phyloP scores from a whole-genome alignment of 2,888 invertebrate species.

The Didymodactylos carnosus region DNA sequence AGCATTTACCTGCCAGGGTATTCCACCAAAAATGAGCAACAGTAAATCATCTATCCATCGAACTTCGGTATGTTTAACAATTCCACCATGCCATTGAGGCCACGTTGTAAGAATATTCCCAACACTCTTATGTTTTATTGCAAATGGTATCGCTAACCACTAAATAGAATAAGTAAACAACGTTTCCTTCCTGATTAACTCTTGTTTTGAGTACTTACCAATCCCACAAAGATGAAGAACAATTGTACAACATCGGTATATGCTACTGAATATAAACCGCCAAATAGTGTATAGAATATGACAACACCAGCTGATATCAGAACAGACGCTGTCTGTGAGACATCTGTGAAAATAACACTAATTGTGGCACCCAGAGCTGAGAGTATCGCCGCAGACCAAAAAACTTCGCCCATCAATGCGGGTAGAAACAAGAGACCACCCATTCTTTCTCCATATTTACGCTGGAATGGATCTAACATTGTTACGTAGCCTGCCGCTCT shows the following conservation, averaged over 20 bases:
- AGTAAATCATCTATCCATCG: constrained; percentile 73
- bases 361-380: constrained; percentile 87
- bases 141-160: constrained; percentile 9
- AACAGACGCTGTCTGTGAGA: constrained; percentile 75
- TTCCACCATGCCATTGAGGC: neutral
- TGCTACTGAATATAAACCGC: constrained; percentile 89
- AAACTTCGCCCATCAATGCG: constrained; percentile 86
- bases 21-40: constrained; percentile 74
- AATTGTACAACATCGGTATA: constrained; percentile 95
- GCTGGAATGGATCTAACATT: constrained; percentile 92
- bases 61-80: constrained; percentile 28
- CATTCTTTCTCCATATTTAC: constrained; percentile 86
- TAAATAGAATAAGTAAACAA: neutral
- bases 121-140: constrained; percentile 2
- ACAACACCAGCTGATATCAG: constrained; percentile 86
- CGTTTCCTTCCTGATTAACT: neutral
- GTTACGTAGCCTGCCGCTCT: constrained; percentile 88
- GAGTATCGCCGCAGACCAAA: constrained; percentile 94
- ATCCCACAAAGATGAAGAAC: constrained; percentile 85
- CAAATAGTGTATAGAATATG: constrained; percentile 86
- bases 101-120: neutral
- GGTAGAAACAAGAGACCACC: constrained; percentile 85
- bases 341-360: constrained; percentile 72
- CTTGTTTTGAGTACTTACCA: constrained; percentile 40
- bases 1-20: constrained; percentile 66